Percentiles rank a stretch among this genome's conserved stretches.
phyloP scores from a whole-genome alignment of 1,140 invertebrate species.

The Riptortus pedestris region DNA sequence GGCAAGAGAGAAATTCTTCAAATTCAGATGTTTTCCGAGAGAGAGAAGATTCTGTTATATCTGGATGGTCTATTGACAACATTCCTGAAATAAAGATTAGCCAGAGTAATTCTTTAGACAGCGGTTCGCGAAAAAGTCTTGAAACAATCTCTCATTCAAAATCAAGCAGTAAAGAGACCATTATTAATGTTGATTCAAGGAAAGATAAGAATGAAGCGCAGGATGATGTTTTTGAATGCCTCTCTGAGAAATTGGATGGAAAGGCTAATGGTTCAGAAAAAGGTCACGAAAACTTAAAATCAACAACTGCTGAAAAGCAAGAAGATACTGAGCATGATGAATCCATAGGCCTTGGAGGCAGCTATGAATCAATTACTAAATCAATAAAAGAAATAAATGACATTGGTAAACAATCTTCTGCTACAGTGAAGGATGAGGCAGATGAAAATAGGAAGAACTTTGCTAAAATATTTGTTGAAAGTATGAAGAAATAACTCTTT shows the following conservation, averaged over 20 bases:
- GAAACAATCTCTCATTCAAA: not conserved
- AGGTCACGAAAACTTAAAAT: too few relatives aligned
- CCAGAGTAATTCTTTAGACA: not conserved
- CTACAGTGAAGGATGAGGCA: not conserved
- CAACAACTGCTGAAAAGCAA: not conserved
- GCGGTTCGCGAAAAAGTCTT: constrained; percentile 30
- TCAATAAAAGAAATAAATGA: not conserved
- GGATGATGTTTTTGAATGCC: too few relatives aligned
- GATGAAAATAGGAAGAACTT: not conserved
- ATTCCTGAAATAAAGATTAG: constrained; percentile 22
- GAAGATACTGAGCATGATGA: not conserved
- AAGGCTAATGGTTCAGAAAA: too few relatives aligned
- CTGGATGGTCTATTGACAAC: constrained; percentile 18
- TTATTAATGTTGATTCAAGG: not conserved
- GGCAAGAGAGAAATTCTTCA: not conserved
- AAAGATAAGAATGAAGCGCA: not conserved
- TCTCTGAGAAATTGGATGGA: too few relatives aligned
- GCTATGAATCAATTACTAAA: not conserved
- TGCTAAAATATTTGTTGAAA: not conserved
- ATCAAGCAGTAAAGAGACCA: not conserved
- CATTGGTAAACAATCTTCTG: not conserved
- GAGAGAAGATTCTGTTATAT: not conserved
- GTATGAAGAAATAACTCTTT: too few relatives aligned
- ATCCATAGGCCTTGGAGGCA: not conserved
- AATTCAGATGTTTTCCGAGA: not conserved